A percentile compares a stretch with the other conserved stretches of the same genome.
These are phyloP conservation scores for Pedetes capensis DNA, from an alignment of 2,113 vertebrate species.

Conservation along the genomic window DNA sequence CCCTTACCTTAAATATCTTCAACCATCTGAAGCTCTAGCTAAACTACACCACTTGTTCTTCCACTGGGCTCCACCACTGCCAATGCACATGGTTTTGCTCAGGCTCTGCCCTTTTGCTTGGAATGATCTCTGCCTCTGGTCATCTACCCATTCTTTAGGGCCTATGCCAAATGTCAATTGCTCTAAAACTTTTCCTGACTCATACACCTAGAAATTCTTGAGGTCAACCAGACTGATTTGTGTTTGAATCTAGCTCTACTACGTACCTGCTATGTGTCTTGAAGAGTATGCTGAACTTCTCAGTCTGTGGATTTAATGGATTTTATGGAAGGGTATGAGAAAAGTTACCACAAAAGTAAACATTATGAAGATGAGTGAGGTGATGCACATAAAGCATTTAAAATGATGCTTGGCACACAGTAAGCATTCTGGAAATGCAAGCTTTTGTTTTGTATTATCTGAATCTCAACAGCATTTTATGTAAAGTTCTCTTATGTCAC, in stretches of 20 bases:
- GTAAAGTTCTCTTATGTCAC: neutral
- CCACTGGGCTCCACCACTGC: neutral
- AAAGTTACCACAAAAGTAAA: neutral
- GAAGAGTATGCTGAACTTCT: neutral
- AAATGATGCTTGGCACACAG: neutral
- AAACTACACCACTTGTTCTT: neutral
- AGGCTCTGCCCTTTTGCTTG: neutral
- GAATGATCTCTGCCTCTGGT: neutral
- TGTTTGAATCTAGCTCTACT: neutral
- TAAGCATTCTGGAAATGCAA: constrained; percentile 17
- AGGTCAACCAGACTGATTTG: neutral
- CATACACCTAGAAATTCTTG: neutral
- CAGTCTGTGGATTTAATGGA: no score
- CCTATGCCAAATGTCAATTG: neutral
- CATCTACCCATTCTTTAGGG: neutral
- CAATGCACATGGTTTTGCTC: neutral
- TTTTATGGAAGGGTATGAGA: neutral
- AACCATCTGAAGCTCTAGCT: neutral
- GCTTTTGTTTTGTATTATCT: neutral
- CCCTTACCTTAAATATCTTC: neutral
- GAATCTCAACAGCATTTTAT: constrained; percentile 22
- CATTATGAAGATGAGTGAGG: neutral
- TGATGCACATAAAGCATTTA: neutral
- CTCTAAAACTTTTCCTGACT: constrained; percentile 27
- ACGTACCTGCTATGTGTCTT: neutral